These are phyloP conservation scores for Achroia grisella DNA, from an alignment of 1,140 invertebrate species.

Conservation along the genomic window DNA sequence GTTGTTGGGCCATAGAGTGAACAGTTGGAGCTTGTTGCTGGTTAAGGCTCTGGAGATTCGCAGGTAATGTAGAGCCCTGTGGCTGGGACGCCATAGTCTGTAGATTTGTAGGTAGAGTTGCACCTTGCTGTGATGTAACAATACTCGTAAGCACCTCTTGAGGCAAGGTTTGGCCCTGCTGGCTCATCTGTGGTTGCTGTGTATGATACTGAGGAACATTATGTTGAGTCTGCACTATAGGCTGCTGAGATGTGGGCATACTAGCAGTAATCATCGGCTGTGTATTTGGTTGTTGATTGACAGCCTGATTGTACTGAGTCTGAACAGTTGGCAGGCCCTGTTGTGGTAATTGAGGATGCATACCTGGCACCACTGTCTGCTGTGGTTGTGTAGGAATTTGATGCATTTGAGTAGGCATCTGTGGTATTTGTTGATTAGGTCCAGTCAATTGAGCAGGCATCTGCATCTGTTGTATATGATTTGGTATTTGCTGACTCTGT, in stretches of 20 bases:
- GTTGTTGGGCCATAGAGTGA: constrained; percentile 64
- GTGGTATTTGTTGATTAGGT: constrained; percentile 62
- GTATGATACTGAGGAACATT: constrained; percentile 68
- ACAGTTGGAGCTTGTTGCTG: constrained; percentile 66
- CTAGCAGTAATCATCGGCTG: constrained; percentile 63
- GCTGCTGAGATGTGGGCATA: constrained; percentile 61
- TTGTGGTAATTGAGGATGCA: constrained; percentile 69
- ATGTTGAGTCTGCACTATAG: constrained; percentile 64
- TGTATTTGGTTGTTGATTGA: constrained; percentile 57
- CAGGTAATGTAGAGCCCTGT: constrained; percentile 74
- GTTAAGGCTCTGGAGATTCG: constrained; percentile 74
- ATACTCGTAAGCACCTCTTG: constrained; percentile 71
- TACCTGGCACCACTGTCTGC: constrained; percentile 55
- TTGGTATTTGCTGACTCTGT: constrained; percentile 68
- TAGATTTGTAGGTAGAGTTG: constrained; percentile 62
- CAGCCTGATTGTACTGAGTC: constrained; percentile 64
- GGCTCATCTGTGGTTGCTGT: constrained; percentile 64
- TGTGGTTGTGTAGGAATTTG: constrained; percentile 62
- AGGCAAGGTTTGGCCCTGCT: constrained; percentile 69
- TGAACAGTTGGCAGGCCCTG: constrained; percentile 59
- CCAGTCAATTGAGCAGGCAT: constrained; percentile 58
- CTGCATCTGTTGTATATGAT: constrained; percentile 72
- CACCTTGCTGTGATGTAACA: constrained; percentile 70
- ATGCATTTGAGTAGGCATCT: constrained; percentile 69
- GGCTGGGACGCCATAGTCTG: constrained; percentile 66